Evolutionary conservation across 2,113 vertebrate species (phyloP).

Genomic region (Alectura lathami): DNA sequence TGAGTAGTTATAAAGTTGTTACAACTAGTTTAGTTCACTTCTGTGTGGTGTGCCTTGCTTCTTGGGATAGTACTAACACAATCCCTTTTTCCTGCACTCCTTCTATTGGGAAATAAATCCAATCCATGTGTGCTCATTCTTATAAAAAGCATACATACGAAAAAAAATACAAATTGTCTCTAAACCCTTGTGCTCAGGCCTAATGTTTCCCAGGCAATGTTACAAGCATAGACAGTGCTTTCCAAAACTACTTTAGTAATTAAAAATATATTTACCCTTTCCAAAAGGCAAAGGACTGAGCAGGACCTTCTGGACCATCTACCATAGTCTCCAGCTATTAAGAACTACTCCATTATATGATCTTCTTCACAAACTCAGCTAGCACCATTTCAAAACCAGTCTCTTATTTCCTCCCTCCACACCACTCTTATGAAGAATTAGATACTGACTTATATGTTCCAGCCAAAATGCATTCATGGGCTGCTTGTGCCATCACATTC

Average conservation of each 20-base stretch:
- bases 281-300: constrained; percentile 12
- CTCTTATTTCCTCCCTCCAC: neutral
- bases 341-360: neutral
- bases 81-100: neutral
- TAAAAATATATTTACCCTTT: neutral
- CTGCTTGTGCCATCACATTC: neutral
- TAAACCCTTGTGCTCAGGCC: neutral
- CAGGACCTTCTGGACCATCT: neutral
- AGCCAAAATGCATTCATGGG: neutral
- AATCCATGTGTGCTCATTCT: neutral
- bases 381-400: neutral
- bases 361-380: neutral
- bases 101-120: constrained; percentile 18
- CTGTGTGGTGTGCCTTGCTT: neutral
- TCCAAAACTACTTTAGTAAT: neutral
- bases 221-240: neutral
- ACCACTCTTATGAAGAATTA: neutral
- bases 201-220: neutral
- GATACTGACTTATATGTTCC: neutral
- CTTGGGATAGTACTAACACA: neutral
- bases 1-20: neutral
- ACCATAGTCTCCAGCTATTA: neutral
- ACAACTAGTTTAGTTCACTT: neutral
- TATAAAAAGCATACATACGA: constrained; percentile 13
- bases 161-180: neutral